These are phyloP conservation scores for Procambarus virginalis DNA, from an alignment of 1,140 invertebrate species.

Conservation along the genomic window DNA sequence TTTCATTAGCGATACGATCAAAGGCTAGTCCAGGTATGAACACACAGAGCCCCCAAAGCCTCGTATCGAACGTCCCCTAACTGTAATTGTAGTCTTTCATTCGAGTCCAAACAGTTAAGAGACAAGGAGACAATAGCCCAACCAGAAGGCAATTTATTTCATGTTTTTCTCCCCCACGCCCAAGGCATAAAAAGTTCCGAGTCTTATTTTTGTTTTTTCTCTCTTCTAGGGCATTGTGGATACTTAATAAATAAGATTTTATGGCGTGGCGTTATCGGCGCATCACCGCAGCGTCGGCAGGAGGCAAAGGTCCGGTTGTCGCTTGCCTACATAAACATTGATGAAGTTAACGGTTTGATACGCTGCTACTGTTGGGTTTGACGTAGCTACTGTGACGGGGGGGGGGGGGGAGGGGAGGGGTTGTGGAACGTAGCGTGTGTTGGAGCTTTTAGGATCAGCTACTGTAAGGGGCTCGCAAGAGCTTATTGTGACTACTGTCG, in stretches of 20 bases:
- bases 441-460: too few species aligned
- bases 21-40: not conserved
- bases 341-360: not conserved
- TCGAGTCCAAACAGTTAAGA: not conserved
- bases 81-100: not conserved
- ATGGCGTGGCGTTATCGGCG: not conserved
- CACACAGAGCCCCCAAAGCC: not conserved
- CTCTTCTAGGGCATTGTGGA: not conserved
- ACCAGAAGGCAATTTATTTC: not conserved
- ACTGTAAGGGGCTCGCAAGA: too few species aligned
- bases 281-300: not conserved
- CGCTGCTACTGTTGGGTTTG: not conserved
- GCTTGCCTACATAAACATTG: not conserved
- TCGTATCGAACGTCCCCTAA: not conserved
- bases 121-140: not conserved
- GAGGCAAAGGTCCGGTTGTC: not conserved
- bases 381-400: too few species aligned
- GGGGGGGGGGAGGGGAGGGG: too few species aligned
- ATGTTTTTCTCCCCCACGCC: not conserved
- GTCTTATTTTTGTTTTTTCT: not conserved
- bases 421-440: too few species aligned
- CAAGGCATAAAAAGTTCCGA: not conserved
- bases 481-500: too few species aligned
- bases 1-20: conserved; percentile 6
- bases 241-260: not conserved